A percentile compares a stretch with the other conserved stretches of the same genome.
phyloP scores from a whole-genome alignment of 2,888 invertebrate species.

The Cancer borealis region DNA sequence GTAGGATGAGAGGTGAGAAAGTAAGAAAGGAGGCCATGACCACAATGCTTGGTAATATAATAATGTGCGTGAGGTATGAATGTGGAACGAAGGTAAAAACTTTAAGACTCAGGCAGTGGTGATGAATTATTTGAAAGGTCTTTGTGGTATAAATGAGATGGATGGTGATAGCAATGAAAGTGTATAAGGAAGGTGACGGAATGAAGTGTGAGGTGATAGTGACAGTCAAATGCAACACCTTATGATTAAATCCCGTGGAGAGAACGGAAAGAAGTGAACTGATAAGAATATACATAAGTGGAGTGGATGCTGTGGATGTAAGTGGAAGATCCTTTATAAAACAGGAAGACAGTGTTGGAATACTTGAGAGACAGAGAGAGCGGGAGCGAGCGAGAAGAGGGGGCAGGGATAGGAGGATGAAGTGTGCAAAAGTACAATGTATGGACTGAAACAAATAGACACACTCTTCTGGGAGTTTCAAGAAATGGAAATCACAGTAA shows the following conservation, averaged over 20 bases:
- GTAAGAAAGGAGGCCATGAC: not conserved
- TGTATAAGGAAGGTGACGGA: not conserved
- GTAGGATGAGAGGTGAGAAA: not conserved
- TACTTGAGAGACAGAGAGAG: not conserved
- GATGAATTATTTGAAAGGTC: not conserved
- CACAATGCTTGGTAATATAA: not conserved
- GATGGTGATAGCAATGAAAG: not conserved
- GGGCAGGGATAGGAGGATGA: not conserved
- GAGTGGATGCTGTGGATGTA: not conserved
- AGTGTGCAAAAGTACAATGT: not conserved
- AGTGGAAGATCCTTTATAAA: too few species aligned
- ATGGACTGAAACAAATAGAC: not conserved
- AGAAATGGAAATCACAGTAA: not conserved
- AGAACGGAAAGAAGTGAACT: not conserved
- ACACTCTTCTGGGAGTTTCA: not conserved
- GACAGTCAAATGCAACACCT: not conserved
- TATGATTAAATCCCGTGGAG: not conserved
- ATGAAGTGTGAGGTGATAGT: not conserved
- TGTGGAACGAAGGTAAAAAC: not conserved
- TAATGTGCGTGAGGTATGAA: not conserved
- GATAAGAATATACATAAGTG: not conserved
- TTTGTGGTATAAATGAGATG: not conserved
- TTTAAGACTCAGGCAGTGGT: not conserved
- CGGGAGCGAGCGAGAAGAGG: not conserved
- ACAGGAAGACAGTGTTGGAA: not conserved